These are phyloP conservation scores for Thereva nobilitata DNA, from an alignment of 2,888 invertebrate species.

Conservation along the genomic window DNA sequence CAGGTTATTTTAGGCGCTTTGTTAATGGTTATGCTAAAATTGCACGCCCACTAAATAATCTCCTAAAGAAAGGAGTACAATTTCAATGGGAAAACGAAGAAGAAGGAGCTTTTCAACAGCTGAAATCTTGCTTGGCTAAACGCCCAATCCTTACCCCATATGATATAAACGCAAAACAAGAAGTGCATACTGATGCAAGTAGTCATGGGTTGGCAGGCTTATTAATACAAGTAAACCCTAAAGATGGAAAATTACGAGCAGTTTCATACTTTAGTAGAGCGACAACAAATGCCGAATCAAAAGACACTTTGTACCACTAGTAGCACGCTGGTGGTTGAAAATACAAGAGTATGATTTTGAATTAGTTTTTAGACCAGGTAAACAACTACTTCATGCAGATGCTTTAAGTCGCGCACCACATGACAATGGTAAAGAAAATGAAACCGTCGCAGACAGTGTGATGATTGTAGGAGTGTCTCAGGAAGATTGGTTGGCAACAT, in stretches of 20 bases:
- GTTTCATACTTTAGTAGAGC: not conserved
- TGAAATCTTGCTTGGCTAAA: not conserved
- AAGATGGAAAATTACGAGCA: not conserved
- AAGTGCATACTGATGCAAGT: slow-evolving; percentile 34
- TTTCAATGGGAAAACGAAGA: slow-evolving; percentile 12
- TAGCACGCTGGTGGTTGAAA: no score
- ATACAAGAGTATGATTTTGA: not conserved
- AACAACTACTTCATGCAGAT: no score
- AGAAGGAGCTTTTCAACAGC: slow-evolving; percentile 16
- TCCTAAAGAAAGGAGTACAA: not conserved
- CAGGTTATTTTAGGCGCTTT: no score
- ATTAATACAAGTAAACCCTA: slow-evolving; percentile 8
- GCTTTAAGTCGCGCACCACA: not conserved
- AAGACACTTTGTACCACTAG: slow-evolving; percentile 11
- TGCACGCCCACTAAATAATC: no score
- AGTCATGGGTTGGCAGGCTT: slow-evolving; percentile 23
- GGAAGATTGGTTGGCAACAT: not conserved
- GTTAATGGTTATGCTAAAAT: no score
- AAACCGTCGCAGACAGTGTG: not conserved
- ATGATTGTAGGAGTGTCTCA: not conserved
- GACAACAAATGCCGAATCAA: no score
- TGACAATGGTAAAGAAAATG: not conserved
- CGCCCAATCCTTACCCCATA: no score
- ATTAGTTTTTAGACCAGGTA: not conserved
- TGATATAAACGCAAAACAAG: slow-evolving; percentile 13